A percentile compares a stretch with the other conserved stretches of the same genome.
Evolutionary conservation across 2,888 invertebrate genomes (phyloP).

Genomic region (Eumerus sabulonum): DNA sequence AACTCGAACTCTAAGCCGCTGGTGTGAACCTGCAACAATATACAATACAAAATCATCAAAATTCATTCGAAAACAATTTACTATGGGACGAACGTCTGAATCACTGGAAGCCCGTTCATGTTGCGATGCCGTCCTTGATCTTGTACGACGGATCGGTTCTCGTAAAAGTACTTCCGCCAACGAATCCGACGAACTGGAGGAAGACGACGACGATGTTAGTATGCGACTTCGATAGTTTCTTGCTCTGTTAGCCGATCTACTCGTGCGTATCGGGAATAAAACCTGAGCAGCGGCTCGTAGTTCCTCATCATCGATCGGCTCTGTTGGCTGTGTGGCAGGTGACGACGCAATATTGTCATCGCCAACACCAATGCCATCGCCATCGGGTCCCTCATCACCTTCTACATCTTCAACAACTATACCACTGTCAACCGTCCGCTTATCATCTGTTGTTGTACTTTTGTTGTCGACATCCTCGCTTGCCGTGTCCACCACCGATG

Average conservation of each 20-base stretch:
- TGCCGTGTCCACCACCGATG: slow-evolving; percentile 22
- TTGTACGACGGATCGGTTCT: slow-evolving; percentile 18
- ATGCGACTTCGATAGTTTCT: slow-evolving; percentile 65
- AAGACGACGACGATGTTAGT: slow-evolving; percentile 62
- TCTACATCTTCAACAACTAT: slow-evolving; percentile 11
- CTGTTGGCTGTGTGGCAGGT: too few relatives aligned
- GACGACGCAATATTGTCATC: not conserved
- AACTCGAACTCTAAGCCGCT: slow-evolving; percentile 44
- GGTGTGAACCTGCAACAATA: slow-evolving; percentile 22
- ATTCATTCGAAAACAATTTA: not conserved
- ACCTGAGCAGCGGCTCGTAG: not conserved
- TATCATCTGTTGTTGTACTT: not conserved
- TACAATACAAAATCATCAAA: not conserved
- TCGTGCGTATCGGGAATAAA: slow-evolving; percentile 37
- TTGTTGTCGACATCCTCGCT: not conserved
- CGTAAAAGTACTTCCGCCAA: slow-evolving; percentile 41
- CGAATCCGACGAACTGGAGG: slow-evolving; percentile 46
- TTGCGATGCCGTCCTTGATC: slow-evolving; percentile 25
- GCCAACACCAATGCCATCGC: slow-evolving; percentile 5
- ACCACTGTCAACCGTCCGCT: slow-evolving; percentile 18
- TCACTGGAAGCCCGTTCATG: slow-evolving; percentile 42
- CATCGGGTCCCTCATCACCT: not conserved
- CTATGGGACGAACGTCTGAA: slow-evolving; percentile 33
- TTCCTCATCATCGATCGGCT: too few relatives aligned
- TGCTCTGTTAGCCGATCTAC: slow-evolving; percentile 28